These are phyloP conservation scores for Cotesia vestalis DNA, from an alignment of 1,140 invertebrate species.

Conservation along the genomic window DNA sequence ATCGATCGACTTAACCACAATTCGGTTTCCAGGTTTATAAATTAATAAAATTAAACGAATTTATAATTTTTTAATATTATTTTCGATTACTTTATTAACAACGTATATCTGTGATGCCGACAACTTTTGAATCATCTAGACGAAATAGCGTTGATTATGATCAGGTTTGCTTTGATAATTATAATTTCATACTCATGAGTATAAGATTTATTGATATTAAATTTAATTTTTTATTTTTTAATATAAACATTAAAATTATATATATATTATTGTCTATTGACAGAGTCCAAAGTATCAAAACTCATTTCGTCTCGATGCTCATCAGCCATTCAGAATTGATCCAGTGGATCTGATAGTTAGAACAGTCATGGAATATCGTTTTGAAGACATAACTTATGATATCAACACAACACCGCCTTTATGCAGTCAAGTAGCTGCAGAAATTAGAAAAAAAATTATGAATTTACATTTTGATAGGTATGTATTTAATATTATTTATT, in stretches of 20 bases:
- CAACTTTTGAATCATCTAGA: conserved; percentile 45
- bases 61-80: background rate
- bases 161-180: conserved; percentile 46
- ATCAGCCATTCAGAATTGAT: conserved; percentile 65
- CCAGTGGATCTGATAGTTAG: conserved; percentile 63
- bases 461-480: conserved; percentile 66
- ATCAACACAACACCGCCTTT: conserved; percentile 53
- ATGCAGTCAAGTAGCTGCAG: conserved; percentile 57
- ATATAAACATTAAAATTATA: conserved; percentile 5
- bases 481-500: conserved; percentile 28
- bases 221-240: background rate
- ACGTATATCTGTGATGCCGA: conserved; percentile 40
- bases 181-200: background rate
- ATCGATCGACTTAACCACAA: conserved; percentile 20
- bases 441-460: conserved; percentile 62
- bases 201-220: too few species aligned
- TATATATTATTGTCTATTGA: conserved; percentile 20
- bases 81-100: background rate
- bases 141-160: conserved; percentile 43
- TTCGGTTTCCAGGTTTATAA: background rate
- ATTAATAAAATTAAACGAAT: background rate
- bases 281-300: conserved; percentile 63
- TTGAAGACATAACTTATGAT: conserved; percentile 64
- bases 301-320: conserved; percentile 64
- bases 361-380: conserved; percentile 58